Evolutionary conservation across 2,797 vertebrate genomes (phyloP), one percentile per base, ranked within the genome.

Genomic region (Mycteria americana): DNA sequence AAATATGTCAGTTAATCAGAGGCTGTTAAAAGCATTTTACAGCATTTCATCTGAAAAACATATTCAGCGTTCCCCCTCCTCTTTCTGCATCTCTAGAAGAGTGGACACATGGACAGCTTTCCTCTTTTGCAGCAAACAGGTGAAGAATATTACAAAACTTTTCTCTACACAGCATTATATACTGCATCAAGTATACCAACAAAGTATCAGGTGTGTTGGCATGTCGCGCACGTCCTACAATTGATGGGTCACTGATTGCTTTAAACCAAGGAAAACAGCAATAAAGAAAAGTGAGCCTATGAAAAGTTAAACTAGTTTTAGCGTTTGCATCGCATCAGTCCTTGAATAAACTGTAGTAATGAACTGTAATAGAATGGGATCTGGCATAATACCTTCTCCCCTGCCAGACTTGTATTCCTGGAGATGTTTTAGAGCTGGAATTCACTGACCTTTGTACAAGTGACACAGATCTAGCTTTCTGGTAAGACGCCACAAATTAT

Each of bases 401-500:
- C 21, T 85, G 63, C 82, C 87, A 88, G 51, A 56, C 31, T 88
- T 88, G 51, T 90, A 73, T 90, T 96, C 92, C 85, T 90, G 69
- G 73, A 93, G 88, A 86, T 73, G 48, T 57, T 96, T 94, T 93
- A 91, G 84, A 86, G 53, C 72, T 96, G 67, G 51, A 88, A 92
- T 93, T 93, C 76, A 62, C 85, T 94, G 91, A 96, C 89, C 92
- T 96, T 92, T 95, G 86, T 84, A 82, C 79, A 82, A 92, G 69
- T 92, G 87, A 78, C 88, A 95, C 88, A 89, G 76, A 95, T 89
- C 91, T 91, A 89, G 73, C 88, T 91, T 97, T 96, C 95, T 95
- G 85, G 91, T 95, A 93, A 97, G 87, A 91, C 89, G 68, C 62
- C 76, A 93, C 86, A 91, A 96, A 89, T 97, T 96, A 73, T 93